Percentiles rank a stretch among this genome's conserved stretches.
phyloP scores from a whole-genome alignment of 1,140 invertebrate species.

The Scaptomyza pallida region DNA sequence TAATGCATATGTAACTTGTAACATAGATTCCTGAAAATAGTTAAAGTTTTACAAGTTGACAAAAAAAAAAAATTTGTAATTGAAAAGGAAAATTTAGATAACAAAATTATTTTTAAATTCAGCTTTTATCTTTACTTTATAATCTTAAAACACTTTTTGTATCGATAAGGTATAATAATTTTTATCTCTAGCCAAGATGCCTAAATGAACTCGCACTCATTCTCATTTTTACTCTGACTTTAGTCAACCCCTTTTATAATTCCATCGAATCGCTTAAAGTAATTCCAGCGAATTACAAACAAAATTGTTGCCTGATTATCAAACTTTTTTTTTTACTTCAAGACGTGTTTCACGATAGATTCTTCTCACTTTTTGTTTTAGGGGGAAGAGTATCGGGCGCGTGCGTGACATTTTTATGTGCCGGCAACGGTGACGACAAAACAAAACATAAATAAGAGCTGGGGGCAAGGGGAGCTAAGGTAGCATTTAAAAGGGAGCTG shows the following conservation, averaged over 20 bases:
- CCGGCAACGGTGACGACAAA: conserved; percentile 56
- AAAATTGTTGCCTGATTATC: conserved; percentile 36
- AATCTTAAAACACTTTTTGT: neutral
- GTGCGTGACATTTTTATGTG: conserved; percentile 61
- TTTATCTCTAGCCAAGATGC: conserved; percentile 5
- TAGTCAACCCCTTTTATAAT: conserved; percentile 11
- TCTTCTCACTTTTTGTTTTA: conserved; percentile 23
- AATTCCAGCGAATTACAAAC: conserved; percentile 40
- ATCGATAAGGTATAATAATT: too few species aligned
- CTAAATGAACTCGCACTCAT: neutral
- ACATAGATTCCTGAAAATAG: too few species aligned
- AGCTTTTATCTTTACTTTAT: neutral
- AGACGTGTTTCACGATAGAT: conserved; percentile 38
- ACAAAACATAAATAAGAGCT: conserved; percentile 71
- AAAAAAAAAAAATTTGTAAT: too few species aligned
- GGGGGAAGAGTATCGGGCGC: conserved; percentile 36
- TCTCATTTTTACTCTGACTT: neutral
- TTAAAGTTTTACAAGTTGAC: too few species aligned
- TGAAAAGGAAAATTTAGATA: too few species aligned
- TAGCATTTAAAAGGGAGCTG: conserved; percentile 9
- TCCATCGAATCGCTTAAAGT: conserved; percentile 23
- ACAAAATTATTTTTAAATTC: too few species aligned
- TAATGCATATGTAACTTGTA: too few species aligned
- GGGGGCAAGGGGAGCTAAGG: conserved; percentile 6
- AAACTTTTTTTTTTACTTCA: conserved; percentile 4